Evolutionary conservation across 2,113 vertebrate genomes (phyloP).

Genomic region (Gyps fulvus): DNA sequence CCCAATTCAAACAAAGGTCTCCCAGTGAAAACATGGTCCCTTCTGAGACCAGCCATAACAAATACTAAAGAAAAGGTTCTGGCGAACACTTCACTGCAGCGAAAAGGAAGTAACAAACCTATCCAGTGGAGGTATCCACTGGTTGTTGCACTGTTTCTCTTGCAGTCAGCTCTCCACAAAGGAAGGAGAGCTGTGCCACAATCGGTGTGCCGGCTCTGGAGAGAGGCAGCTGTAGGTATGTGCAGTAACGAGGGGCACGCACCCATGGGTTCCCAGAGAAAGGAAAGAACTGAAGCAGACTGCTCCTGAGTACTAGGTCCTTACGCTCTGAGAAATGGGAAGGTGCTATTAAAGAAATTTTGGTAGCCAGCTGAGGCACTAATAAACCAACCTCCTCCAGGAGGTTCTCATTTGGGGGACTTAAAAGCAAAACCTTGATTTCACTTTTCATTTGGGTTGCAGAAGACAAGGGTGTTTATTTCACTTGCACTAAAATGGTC

Average conservation of each 20-base stretch:
- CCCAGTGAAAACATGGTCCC: neutral
- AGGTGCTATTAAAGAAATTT: neutral
- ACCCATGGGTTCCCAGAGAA: neutral
- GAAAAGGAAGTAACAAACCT: neutral
- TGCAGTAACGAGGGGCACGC: neutral
- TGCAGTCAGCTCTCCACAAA: neutral
- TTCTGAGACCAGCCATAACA: neutral
- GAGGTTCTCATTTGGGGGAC: neutral
- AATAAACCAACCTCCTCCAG: neutral
- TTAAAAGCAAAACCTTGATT: neutral
- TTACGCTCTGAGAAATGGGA: neutral
- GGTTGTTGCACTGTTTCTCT: neutral
- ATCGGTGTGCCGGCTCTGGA: fast-evolving
- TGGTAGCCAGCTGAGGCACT: neutral
- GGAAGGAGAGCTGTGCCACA: neutral
- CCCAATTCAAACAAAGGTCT: neutral
- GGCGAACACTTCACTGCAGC: neutral
- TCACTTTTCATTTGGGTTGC: neutral
- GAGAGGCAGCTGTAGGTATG: neutral
- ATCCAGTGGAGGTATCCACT: neutral
- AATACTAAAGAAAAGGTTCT: neutral
- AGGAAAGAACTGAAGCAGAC: fast-evolving
- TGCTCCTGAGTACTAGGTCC: neutral
- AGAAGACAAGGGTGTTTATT: neutral
- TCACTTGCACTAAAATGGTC: neutral